These are phyloP conservation scores for Apamea crenata DNA, from an alignment of 2,888 invertebrate genomes.

Conservation along the genomic window DNA sequence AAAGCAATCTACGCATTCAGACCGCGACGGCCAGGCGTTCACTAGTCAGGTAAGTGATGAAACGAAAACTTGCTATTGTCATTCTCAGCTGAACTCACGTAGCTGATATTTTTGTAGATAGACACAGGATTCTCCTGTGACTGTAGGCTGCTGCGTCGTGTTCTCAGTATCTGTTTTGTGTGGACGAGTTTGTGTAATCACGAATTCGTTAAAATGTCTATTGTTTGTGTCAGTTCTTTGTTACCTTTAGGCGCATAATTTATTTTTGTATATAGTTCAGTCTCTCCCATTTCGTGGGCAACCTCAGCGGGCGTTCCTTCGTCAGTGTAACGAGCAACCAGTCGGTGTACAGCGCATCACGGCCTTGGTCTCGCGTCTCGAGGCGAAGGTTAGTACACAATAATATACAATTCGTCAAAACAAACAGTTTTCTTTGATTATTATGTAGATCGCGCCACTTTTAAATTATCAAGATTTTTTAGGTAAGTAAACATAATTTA, in stretches of 20 bases:
- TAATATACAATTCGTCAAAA: slow-evolving; percentile 71
- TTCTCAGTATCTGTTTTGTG: slow-evolving; percentile 68
- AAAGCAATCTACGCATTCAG: slow-evolving; percentile 78
- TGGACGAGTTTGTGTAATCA: slow-evolving; percentile 35
- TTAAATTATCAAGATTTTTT: slow-evolving; percentile 34
- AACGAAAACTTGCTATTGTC: slow-evolving; percentile 89
- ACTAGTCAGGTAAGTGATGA: slow-evolving; percentile 87
- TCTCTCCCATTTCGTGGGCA: slow-evolving; percentile 90
- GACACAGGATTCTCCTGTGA: slow-evolving; percentile 69
- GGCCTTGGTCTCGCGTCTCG: slow-evolving; percentile 92
- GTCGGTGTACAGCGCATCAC: slow-evolving; percentile 91
- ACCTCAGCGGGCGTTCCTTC: slow-evolving; percentile 91
- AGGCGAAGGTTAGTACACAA: slow-evolving; percentile 90
- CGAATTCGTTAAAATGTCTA: slow-evolving; percentile 54
- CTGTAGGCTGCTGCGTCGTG: slow-evolving; percentile 74
- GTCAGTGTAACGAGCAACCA: slow-evolving; percentile 90
- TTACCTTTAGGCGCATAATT: slow-evolving; percentile 68
- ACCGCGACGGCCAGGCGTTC: slow-evolving; percentile 84
- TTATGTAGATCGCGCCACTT: slow-evolving; percentile 64
- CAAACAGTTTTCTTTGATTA: slow-evolving; percentile 66
- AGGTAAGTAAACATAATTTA: not conserved
- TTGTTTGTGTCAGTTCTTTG: slow-evolving; percentile 72
- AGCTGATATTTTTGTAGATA: slow-evolving; percentile 81
- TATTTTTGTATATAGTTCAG: slow-evolving; percentile 88
- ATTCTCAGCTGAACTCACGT: slow-evolving; percentile 89